Evolutionary conservation across 53 echinoderm and acorn worm species (phyloP).

Genomic region (Apostichopus leukothele): DNA sequence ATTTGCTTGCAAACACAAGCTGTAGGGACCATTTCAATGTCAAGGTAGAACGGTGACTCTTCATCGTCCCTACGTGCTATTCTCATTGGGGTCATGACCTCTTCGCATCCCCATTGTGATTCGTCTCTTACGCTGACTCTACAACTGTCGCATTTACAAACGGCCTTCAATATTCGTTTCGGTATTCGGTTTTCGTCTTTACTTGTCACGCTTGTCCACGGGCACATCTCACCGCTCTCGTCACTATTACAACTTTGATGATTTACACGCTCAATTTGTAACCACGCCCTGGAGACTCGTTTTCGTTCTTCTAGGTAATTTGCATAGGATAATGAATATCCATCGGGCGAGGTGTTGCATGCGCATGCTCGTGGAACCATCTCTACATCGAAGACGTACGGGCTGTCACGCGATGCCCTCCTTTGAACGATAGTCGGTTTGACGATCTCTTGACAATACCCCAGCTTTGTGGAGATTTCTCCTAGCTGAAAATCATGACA

Average conservation of each 20-base stretch:
- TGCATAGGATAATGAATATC: background rate
- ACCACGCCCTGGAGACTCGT: background rate
- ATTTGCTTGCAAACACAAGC: constrained; percentile 12
- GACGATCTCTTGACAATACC: background rate
- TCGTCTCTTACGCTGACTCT: background rate
- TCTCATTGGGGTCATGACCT: constrained; percentile 17
- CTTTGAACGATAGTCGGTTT: constrained; percentile 16
- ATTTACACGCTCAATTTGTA: no score
- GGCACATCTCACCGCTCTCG: background rate
- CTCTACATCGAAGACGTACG: background rate
- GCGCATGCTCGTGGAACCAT: constrained; percentile 15
- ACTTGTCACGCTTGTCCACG: background rate
- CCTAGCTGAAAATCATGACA: background rate
- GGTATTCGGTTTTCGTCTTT: constrained; percentile 18
- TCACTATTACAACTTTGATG: no score
- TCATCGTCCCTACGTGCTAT: background rate
- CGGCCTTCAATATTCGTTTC: background rate
- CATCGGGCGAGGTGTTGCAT: constrained; percentile 1
- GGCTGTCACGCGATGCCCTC: background rate
- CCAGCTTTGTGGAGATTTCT: background rate
- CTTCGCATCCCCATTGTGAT: background rate
- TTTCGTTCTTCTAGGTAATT: background rate
- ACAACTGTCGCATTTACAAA: constrained; percentile 18
- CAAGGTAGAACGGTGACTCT: background rate
- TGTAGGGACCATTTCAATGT: constrained; percentile 17